Conservation (phyloP, 2,797 vertebrate species). For the Percopsis omiscomaycus region DNA sequence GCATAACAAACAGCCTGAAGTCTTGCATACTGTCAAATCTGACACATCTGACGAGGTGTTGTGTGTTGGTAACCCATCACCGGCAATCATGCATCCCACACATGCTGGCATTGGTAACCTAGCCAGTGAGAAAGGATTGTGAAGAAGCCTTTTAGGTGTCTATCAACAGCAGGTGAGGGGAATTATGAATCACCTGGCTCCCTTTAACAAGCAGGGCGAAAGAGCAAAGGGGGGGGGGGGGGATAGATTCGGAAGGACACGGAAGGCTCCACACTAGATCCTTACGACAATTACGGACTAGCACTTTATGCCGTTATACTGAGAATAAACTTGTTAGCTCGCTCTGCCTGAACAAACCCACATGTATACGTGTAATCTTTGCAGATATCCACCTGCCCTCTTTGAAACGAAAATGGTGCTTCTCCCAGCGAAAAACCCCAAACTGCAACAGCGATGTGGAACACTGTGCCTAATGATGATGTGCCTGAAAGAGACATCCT, state of each 20-base stretch:
- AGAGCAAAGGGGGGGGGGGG: no score
- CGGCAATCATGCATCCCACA: conserved; percentile 43
- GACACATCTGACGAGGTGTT: conserved; percentile 40
- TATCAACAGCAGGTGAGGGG: conserved; percentile 1
- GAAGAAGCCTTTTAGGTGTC: conserved; percentile 7
- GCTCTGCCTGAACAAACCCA: no score
- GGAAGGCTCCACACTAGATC: no score
- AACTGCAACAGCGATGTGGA: conserved; percentile 10
- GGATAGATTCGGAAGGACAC: no score
- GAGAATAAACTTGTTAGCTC: no score
- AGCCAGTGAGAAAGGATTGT: conserved; percentile 9
- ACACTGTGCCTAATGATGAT: not conserved
- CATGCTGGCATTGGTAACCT: conserved; percentile 10
- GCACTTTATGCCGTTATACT: no score
- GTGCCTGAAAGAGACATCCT: not conserved
- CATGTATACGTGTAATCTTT: not conserved
- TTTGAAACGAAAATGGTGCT: not conserved
- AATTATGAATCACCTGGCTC: no score
- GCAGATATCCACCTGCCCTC: conserved; percentile 6
- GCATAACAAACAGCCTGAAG: conserved; percentile 35
- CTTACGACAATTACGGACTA: no score
- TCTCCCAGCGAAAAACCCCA: conserved; percentile 7
- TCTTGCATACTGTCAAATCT: conserved; percentile 48
- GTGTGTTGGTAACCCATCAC: conserved; percentile 49
- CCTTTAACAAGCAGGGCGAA: no score